These are phyloP conservation scores for Carcina quercana DNA, from an alignment of 2,888 invertebrate species.

Conservation along the genomic window DNA sequence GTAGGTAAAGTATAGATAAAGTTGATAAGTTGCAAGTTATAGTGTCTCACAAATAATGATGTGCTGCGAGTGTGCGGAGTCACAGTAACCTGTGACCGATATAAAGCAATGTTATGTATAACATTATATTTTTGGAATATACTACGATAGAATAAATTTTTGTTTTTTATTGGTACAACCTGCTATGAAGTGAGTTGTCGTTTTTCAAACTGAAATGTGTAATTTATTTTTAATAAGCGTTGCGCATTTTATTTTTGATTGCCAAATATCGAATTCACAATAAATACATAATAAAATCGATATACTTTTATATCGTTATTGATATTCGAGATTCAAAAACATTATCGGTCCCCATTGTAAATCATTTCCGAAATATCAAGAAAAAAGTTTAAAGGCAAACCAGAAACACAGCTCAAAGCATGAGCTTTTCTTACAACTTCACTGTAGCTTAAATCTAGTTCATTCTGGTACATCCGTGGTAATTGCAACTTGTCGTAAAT, in stretches of 20 bases:
- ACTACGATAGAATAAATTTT: conserved; percentile 47
- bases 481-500: conserved; percentile 78
- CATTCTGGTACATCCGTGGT: conserved; percentile 79
- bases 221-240: no score
- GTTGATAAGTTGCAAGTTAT: conserved; percentile 20
- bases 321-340: no score
- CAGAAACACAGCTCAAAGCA: conserved; percentile 53
- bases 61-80: conserved; percentile 18
- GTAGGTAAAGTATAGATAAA: no score
- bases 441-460: conserved; percentile 83
- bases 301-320: no score
- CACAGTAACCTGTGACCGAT: conserved; percentile 26
- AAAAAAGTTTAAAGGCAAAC: no score
- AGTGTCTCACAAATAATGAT: conserved; percentile 24
- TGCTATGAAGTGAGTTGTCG: no score
- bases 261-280: no score
- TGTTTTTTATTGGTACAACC: conserved; percentile 13
- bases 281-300: no score
- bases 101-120: conserved; percentile 57
- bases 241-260: no score
- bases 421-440: conserved; percentile 81
- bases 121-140: conserved; percentile 71
- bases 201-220: no score
- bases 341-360: no score
- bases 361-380: no score